Conservation (phyloP, 2,888 invertebrate species). For the Phyllotreta striolata region DNA sequence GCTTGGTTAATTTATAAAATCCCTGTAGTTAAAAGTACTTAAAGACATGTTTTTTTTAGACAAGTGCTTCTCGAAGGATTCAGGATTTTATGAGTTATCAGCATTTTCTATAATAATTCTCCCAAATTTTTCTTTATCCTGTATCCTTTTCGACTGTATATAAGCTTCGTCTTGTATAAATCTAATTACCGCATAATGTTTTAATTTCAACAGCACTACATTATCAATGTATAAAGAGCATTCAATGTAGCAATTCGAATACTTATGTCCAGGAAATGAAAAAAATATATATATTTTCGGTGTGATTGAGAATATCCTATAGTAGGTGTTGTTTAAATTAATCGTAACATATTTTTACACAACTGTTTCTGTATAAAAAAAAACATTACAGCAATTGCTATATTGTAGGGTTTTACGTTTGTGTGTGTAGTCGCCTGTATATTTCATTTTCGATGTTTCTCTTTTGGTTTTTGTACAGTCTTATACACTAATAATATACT, state of each 20-base stretch:
- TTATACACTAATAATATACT: constrained; percentile 29
- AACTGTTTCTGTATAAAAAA: constrained; percentile 52
- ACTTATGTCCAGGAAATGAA: constrained; percentile 33
- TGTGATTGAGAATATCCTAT: constrained; percentile 45
- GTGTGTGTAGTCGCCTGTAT: constrained; percentile 32
- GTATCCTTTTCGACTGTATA: constrained; percentile 21
- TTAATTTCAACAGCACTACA: constrained; percentile 35
- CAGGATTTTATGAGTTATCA: neutral
- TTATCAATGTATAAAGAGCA: constrained; percentile 34
- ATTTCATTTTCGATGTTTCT: constrained; percentile 21
- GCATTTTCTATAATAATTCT: too few relatives aligned
- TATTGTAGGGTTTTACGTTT: constrained; percentile 31
- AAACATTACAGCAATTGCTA: constrained; percentile 43
- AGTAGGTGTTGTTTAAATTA: constrained; percentile 50
- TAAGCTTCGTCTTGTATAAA: constrained; percentile 24
- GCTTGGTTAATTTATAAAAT: constrained; percentile 1
- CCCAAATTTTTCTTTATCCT: constrained; percentile 2
- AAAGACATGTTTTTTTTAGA: too few relatives aligned
- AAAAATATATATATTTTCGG: constrained; percentile 38
- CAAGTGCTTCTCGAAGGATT: constrained; percentile 3
- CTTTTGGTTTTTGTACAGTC: constrained; percentile 40
- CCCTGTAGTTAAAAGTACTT: constrained; percentile 2
- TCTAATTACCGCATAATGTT: constrained; percentile 15
- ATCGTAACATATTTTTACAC: constrained; percentile 54
- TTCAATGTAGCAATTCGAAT: constrained; percentile 34